These are phyloP conservation scores for Brachyptera risi DNA, from an alignment of 2,888 invertebrate species.

Conservation along the genomic window DNA sequence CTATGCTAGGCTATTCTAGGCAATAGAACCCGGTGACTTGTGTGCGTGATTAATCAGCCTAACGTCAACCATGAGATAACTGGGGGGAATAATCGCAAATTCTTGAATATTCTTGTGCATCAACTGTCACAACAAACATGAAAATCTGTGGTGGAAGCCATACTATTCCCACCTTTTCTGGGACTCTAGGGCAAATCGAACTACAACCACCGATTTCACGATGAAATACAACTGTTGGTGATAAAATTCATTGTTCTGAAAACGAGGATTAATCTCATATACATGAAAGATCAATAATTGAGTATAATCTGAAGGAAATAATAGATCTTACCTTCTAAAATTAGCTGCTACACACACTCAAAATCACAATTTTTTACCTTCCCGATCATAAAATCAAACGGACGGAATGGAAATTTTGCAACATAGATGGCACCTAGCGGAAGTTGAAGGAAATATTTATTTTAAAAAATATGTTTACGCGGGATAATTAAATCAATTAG, in stretches of 20 bases:
- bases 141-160: background rate
- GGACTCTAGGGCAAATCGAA: background rate
- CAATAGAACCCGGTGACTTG: no score
- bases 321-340: slow-evolving; percentile 4
- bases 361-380: slow-evolving; percentile 22
- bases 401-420: slow-evolving; percentile 24
- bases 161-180: slow-evolving; percentile 4
- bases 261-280: no score
- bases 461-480: no score
- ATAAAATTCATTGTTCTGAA: no score
- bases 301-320: no score
- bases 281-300: no score
- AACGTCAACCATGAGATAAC: no score
- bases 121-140: slow-evolving; percentile 10
- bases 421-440: slow-evolving; percentile 5
- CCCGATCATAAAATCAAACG: background rate
- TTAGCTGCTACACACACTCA: background rate
- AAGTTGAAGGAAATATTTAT: background rate
- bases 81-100: no score
- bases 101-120: no score
- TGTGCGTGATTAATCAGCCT: no score
- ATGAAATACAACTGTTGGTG: background rate
- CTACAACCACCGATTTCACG: background rate
- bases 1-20: no score
- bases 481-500: no score